Conservation (phyloP, 2,888 invertebrate species). For the Pseudeuparius sepicola region DNA sequence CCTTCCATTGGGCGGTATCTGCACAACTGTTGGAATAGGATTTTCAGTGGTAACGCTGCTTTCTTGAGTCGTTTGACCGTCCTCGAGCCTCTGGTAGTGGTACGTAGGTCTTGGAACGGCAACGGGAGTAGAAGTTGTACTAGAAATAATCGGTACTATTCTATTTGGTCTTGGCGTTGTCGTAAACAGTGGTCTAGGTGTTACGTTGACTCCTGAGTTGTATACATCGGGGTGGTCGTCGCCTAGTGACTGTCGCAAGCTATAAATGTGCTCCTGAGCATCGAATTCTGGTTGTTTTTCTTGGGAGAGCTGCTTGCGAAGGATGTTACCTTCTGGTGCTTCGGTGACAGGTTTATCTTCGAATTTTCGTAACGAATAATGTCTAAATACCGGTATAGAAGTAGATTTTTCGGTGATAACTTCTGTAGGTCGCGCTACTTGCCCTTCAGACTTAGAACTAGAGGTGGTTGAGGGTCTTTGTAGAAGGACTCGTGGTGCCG, state of each 20-base stretch:
- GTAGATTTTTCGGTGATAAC: constrained; percentile 30
- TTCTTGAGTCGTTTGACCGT: not conserved
- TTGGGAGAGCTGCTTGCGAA: constrained; percentile 52
- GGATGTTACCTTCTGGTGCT: constrained; percentile 46
- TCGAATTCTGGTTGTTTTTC: constrained; percentile 44
- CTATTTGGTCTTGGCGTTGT: constrained; percentile 53
- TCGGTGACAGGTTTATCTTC: constrained; percentile 46
- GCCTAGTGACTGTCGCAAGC: constrained; percentile 48
- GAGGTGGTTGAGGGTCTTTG: constrained; percentile 29
- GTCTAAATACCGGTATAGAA: constrained; percentile 29
- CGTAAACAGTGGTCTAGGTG: constrained; percentile 57
- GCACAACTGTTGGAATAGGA: constrained; percentile 44
- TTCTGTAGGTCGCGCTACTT: constrained; percentile 35
- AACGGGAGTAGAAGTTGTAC: constrained; percentile 32
- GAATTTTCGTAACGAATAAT: constrained; percentile 32
- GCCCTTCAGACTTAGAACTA: constrained; percentile 30
- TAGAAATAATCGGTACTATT: constrained; percentile 38
- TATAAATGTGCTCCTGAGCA: constrained; percentile 44
- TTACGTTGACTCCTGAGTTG: constrained; percentile 52
- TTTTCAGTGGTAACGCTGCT: not conserved
- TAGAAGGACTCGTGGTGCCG: constrained; percentile 34
- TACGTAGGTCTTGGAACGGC: constrained; percentile 27
- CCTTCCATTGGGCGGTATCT: constrained; percentile 39
- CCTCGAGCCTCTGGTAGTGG: constrained; percentile 19
- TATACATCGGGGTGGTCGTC: constrained; percentile 62